A percentile compares a stretch with the other conserved stretches of the same genome.
phyloP scores from a whole-genome alignment of 2,113 vertebrate genomes.

The Eolophus roseicapilla region DNA sequence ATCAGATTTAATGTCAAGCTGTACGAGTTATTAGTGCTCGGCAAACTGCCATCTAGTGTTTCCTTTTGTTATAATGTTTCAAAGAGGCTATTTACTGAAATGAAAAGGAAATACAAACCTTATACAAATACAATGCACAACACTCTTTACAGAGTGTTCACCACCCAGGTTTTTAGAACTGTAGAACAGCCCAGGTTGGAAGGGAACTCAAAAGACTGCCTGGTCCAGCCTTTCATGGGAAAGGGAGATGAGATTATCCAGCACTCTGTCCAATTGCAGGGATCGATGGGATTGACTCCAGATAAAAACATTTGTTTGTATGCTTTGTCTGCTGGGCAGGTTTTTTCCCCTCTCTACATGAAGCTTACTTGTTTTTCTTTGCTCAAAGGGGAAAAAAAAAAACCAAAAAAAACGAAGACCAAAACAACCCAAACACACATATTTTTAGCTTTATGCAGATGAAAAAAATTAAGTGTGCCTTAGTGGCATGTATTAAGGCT shows the following conservation, averaged over 20 bases:
- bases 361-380: background rate
- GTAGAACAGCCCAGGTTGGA: background rate
- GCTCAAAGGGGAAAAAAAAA: background rate
- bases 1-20: constrained; percentile 39
- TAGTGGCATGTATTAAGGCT: background rate
- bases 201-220: background rate
- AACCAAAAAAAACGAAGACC: background rate
- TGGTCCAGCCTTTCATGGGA: background rate
- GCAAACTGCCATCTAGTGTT: background rate
- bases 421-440: background rate
- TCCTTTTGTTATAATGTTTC: background rate
- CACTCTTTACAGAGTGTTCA: background rate
- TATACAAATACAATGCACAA: background rate
- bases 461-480: background rate
- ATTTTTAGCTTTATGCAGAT: background rate
- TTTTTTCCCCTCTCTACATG: background rate
- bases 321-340: background rate
- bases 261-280: background rate
- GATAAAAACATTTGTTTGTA: background rate
- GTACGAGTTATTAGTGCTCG: background rate
- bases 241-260: background rate
- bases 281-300: background rate
- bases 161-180: background rate
- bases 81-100: background rate
- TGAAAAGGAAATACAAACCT: constrained; percentile 22